Conservation (phyloP, 2,888 invertebrate species). For the Luperina nickerlii region DNA sequence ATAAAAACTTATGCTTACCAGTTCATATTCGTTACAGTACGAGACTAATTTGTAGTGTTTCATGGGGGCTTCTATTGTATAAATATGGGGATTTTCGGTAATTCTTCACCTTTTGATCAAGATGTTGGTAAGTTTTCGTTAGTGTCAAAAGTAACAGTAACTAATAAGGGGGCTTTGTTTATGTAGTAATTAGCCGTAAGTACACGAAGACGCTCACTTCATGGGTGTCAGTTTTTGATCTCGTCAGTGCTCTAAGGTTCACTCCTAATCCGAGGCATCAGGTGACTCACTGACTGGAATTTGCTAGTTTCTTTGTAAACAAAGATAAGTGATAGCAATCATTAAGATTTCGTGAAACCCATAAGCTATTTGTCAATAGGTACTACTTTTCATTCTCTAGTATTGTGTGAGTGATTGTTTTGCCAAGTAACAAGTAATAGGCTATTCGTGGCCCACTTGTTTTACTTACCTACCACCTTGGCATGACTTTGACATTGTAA, state of each 20-base stretch:
- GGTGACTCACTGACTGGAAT: conserved; percentile 7
- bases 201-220: neutral
- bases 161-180: neutral
- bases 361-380: neutral
- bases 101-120: conserved; percentile 64
- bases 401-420: neutral
- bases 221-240: neutral
- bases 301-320: neutral
- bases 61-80: conserved; percentile 27
- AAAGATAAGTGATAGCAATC: neutral
- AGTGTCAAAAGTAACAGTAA: neutral
- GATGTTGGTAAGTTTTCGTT: conserved; percentile 64
- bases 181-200: neutral
- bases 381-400: neutral
- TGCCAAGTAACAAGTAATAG: no score
- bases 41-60: conserved; percentile 13
- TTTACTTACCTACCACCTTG: neutral
- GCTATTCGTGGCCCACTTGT: neutral
- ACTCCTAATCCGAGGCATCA: neutral
- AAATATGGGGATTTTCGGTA: conserved; percentile 63
- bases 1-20: neutral
- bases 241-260: neutral
- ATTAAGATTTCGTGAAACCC: neutral
- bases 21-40: conserved; percentile 11
- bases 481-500: neutral